These are phyloP conservation scores for Schizopygopsis malacanthus DNA, from an alignment of 2,797 vertebrate species.

Conservation along the genomic window DNA sequence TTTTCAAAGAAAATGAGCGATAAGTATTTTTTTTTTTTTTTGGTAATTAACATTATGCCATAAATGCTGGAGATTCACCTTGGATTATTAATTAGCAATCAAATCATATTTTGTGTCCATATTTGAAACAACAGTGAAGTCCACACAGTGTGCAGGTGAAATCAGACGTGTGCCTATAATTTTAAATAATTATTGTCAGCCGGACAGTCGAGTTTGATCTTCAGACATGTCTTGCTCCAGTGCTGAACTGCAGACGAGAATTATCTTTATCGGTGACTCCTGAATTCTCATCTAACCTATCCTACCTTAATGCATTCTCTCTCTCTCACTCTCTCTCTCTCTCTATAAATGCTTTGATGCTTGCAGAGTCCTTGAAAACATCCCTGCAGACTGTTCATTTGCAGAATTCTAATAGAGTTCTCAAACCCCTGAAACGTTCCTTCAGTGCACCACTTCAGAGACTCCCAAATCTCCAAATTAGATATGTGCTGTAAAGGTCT, in stretches of 20 bases:
- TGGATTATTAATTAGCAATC: neutral
- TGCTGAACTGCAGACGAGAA: conserved; percentile 15
- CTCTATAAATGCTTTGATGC: conserved; percentile 58
- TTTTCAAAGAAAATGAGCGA: neutral
- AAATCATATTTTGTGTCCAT: neutral
- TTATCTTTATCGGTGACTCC: conserved; percentile 50
- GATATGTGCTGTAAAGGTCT: conserved; percentile 54
- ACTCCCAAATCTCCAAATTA: conserved; percentile 56
- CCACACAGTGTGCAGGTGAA: neutral
- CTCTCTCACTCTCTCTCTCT: conserved; percentile 35
- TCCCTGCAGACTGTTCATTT: conserved; percentile 59
- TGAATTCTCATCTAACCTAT: conserved; percentile 34
- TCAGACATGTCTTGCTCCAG: conserved; percentile 27
- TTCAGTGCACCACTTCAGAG: conserved; percentile 46
- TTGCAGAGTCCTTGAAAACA: conserved; percentile 44
- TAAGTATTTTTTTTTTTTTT: neutral
- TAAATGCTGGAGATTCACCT: neutral
- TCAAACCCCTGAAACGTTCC: conserved; percentile 56
- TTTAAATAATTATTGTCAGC: neutral
- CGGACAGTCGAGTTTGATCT: conserved; percentile 17
- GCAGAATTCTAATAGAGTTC: conserved; percentile 64
- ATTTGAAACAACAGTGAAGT: neutral
- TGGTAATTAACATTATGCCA: neutral
- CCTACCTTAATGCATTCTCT: conserved; percentile 21
- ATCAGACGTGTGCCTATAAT: neutral